Evolutionary conservation across 1,140 invertebrate genomes (phyloP).

Genomic region (Drosophila orosa): DNA sequence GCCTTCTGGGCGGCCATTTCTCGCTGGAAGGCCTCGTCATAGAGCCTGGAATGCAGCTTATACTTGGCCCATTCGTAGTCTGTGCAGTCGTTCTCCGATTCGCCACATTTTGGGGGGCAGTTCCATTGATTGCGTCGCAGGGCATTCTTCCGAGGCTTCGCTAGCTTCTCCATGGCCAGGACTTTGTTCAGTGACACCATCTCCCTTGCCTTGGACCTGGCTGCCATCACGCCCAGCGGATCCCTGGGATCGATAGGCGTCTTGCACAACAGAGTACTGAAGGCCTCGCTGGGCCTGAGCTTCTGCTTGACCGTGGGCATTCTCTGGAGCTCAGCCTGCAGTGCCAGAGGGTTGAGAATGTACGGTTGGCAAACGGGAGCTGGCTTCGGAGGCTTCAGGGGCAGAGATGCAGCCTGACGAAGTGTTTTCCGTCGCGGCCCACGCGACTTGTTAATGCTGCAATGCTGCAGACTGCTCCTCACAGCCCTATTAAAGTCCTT

Average conservation of each 20-base stretch:
- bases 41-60: constrained; percentile 18
- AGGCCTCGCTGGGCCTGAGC: constrained; percentile 11
- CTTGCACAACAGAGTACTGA: constrained; percentile 19
- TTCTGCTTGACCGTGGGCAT: constrained; percentile 44
- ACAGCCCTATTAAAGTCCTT: constrained; percentile 20
- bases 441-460: not conserved
- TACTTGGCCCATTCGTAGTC: constrained; percentile 57
- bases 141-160: not conserved
- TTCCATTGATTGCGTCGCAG: constrained; percentile 8
- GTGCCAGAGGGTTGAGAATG: constrained; percentile 40
- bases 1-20: too few species aligned
- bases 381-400: constrained; percentile 3
- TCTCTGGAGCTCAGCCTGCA: constrained; percentile 14
- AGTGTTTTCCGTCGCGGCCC: not conserved
- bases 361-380: not conserved
- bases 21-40: constrained; percentile 32
- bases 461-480: constrained; percentile 10
- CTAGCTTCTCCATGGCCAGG: constrained; percentile 1
- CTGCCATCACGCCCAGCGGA: constrained; percentile 5
- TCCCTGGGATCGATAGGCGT: not conserved
- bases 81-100: constrained; percentile 38
- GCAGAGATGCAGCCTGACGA: not conserved
- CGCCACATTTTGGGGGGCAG: constrained; percentile 21
- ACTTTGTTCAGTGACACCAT: not conserved
- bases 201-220: not conserved